A percentile compares a stretch with the other conserved stretches of the same genome.
Evolutionary conservation across 2,113 vertebrate genomes (phyloP).

Genomic region (Anhinga rufa): DNA sequence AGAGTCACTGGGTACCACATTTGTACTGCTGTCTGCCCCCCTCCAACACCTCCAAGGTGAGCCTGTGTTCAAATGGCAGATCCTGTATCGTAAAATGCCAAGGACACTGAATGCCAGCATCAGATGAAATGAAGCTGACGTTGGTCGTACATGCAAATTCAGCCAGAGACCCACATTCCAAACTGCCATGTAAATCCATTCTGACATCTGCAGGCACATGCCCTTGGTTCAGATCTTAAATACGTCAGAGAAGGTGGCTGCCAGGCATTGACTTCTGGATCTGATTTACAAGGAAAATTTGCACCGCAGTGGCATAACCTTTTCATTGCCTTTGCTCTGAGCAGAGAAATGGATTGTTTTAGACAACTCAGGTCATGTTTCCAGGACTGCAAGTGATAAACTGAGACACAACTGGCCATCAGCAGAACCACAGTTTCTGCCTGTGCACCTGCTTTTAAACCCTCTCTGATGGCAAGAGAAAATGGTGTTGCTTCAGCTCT

Average conservation of each 20-base stretch:
- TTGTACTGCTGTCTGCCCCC: background rate
- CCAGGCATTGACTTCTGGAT: background rate
- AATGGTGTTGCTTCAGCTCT: background rate
- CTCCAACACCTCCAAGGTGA: background rate
- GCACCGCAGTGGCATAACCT: background rate
- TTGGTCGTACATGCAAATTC: background rate
- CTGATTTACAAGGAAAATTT: conserved; percentile 40
- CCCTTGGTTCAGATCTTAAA: background rate
- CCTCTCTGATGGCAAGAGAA: background rate
- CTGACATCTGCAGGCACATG: background rate
- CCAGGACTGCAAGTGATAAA: background rate
- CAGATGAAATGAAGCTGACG: background rate
- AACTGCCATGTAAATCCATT: conserved; percentile 2
- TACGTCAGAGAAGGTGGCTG: background rate
- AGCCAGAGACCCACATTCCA: background rate
- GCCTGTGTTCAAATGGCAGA: background rate
- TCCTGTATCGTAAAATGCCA: background rate
- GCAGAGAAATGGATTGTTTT: conserved; percentile 9
- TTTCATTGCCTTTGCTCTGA: conserved; percentile 25
- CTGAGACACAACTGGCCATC: background rate
- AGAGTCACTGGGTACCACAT: background rate
- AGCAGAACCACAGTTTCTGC: background rate
- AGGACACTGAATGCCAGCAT: background rate
- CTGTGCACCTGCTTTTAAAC: background rate
- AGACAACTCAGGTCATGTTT: conserved; percentile 10